phyloP scores from a whole-genome alignment of 2,888 invertebrate species.

The Cheilosia vernalis region DNA sequence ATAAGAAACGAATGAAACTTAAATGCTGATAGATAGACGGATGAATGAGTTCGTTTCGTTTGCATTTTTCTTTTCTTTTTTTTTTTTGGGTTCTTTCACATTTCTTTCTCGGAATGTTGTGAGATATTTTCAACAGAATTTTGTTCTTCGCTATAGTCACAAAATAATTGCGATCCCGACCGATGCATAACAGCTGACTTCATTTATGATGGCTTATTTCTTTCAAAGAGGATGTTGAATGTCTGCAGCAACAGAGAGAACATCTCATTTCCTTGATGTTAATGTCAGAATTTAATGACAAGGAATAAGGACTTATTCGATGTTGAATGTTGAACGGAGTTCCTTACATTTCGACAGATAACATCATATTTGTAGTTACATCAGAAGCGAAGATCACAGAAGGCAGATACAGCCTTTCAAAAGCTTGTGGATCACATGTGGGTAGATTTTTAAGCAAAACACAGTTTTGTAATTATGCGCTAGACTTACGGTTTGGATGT shows the following conservation, averaged over 20 bases:
- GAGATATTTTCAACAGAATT: constrained; percentile 26
- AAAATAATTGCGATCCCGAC: constrained; percentile 52
- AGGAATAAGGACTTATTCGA: not conserved
- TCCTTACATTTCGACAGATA: too few relatives aligned
- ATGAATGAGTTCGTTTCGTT: constrained; percentile 57
- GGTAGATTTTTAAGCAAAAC: too few relatives aligned
- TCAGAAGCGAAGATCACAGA: too few relatives aligned
- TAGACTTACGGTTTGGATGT: too few relatives aligned
- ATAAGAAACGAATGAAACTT: constrained; percentile 57
- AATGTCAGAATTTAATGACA: constrained; percentile 7
- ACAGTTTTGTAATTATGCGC: too few relatives aligned
- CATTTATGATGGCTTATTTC: constrained; percentile 18
- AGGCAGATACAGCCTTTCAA: too few relatives aligned
- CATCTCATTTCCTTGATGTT: not conserved
- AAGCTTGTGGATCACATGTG: too few relatives aligned
- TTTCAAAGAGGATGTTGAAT: not conserved
- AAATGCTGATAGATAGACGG: constrained; percentile 63
- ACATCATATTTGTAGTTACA: too few relatives aligned
- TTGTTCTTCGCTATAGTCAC: not conserved
- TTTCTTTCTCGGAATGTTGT: constrained; percentile 6
- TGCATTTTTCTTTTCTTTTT: not conserved
- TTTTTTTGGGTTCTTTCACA: not conserved
- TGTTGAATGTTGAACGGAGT: too few relatives aligned
- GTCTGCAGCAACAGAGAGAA: too few relatives aligned
- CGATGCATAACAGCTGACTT: constrained; percentile 27